Evolutionary conservation across 30 jellyfish, hydroid and myxozoan genomes (phyloP), one percentile per base, ranked within the genome.

Genomic region (Hydractinia symbiolongicarpus): DNA sequence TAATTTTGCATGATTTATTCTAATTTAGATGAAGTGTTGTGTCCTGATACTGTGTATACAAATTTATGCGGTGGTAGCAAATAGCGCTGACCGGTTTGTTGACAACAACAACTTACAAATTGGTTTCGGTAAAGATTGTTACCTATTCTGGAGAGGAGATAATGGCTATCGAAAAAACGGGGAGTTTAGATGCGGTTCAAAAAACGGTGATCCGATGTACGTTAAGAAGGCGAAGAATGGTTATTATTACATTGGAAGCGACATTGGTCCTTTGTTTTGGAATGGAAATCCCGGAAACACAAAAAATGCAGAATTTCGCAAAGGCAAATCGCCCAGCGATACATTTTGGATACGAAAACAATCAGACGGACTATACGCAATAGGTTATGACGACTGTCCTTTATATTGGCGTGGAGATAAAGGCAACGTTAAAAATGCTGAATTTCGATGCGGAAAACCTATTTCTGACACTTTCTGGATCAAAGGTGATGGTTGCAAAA

Each of bases 181-280:
- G 40, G 74, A 64, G 40, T 64, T 64, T 51, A 64, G 74, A 64
- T 64, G 74, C 17, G 74, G 74, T 13, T n/a, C 19, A 0, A 51
- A 64, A 51, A 64, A 64, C 19, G 74, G 74, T n/a, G 74, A 64
- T 64, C 74, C 74, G 17, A 64, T 64, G 74, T n/a, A 64, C 9
- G 40, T 64, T 64, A 51, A n/a, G 16, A 64, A 13, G 16, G 17
- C 19, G 19, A 51, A 51, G 40, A 30, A 30, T 30, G 44, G 2
- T 30, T 30, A 30, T 30, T 64, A 64, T 64, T 6, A 64, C 16
- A 64, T 64, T 64, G 74, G 74, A n/a, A n/a, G 52, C 7, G 17
- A 64, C 17, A 13, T 9, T 64, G 16, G 40, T 13, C 40, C 52
- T 44, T 51, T 64, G 9, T 64, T 6, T 64, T 64, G 74, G 74